Conservation (phyloP, 2,113 vertebrate genomes). For the Noturus placidus region DNA sequence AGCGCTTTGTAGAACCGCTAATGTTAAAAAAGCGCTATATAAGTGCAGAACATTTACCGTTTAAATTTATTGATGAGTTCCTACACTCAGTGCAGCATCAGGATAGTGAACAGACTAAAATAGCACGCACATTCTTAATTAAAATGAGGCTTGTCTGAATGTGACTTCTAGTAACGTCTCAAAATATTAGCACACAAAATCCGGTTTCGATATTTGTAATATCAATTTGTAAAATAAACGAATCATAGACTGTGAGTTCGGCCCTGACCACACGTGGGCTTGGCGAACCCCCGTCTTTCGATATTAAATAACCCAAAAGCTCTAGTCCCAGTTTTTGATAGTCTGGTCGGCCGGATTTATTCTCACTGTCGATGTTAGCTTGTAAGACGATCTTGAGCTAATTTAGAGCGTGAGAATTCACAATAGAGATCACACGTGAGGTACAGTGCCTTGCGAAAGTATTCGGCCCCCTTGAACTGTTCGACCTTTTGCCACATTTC, state of each 20-base stretch:
- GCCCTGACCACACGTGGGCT: neutral
- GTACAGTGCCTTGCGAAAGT: too few species aligned
- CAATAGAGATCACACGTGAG: neutral
- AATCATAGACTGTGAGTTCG: neutral
- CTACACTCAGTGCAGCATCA: neutral
- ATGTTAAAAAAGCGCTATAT: too few species aligned
- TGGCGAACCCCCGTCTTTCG: neutral
- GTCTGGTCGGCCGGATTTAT: neutral
- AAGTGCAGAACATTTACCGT: too few species aligned
- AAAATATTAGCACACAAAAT: neutral
- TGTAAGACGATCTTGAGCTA: neutral
- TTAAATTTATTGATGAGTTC: neutral
- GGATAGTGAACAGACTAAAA: neutral
- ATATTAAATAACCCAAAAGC: too few species aligned
- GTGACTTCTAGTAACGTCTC: neutral
- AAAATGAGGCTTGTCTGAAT: neutral
- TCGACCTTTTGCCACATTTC: too few species aligned
- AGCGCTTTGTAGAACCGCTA: too few species aligned
- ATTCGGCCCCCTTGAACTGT: too few species aligned
- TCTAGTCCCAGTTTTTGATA: neutral
- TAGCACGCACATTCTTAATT: neutral
- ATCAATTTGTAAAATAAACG: neutral
- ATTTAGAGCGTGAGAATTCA: neutral
- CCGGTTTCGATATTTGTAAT: neutral
- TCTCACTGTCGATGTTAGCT: neutral